phyloP scores from a whole-genome alignment of 2,888 invertebrate genomes.

The Calliopum simillimum region DNA sequence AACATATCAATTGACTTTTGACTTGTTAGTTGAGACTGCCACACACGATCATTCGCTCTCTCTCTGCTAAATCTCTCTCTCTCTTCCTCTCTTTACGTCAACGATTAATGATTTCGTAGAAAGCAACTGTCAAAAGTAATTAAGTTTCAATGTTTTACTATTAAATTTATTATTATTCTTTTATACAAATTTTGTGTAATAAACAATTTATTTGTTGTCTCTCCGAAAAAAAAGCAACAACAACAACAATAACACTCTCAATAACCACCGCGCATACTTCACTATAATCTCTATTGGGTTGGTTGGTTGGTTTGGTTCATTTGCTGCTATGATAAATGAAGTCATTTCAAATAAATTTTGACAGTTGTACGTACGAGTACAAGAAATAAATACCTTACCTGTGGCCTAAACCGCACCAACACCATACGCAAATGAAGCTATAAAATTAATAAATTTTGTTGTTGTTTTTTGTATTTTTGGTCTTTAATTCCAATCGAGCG shows the following conservation, averaged over 20 bases:
- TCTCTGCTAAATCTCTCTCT: background rate
- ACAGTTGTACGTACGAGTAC: constrained; percentile 58
- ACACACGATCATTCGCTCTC: background rate
- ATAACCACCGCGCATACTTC: background rate
- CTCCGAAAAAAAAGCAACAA: constrained; percentile 1
- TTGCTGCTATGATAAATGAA: constrained; percentile 53
- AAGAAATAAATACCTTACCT: constrained; percentile 39
- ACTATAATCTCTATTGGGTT: no score
- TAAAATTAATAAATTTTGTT: constrained; percentile 54
- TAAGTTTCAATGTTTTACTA: constrained; percentile 50
- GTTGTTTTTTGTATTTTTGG: background rate
- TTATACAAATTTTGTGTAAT: constrained; percentile 7
- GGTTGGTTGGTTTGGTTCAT: constrained; percentile 13
- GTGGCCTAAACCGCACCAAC: background rate
- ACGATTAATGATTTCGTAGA: constrained; percentile 47
- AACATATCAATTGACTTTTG: constrained; percentile 31
- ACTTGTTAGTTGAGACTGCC: background rate
- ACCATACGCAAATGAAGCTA: constrained; percentile 57
- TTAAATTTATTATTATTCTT: background rate
- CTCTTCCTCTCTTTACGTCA: constrained; percentile 34
- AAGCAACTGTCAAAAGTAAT: constrained; percentile 57
- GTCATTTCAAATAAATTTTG: constrained; percentile 61
- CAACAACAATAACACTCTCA: background rate
- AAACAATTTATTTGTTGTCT: constrained; percentile 12
- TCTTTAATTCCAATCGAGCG: constrained; percentile 45